Base-by-base conservation (phyloP, 2,888 invertebrate genomes). In the Drosophila hamatofila region DNA sequence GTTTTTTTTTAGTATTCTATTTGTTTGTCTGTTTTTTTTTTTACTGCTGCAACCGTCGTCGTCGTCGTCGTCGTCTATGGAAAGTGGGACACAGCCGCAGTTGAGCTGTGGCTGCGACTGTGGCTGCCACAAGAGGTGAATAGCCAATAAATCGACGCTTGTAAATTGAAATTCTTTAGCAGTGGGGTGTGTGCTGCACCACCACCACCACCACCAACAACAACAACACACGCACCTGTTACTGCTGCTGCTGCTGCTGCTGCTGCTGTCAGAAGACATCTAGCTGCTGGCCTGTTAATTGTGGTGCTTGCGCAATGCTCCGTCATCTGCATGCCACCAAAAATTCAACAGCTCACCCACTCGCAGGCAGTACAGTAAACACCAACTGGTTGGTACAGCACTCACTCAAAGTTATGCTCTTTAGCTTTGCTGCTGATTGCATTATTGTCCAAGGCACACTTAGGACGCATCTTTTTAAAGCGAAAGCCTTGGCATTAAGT, bases 81-180 rank as follows among this genome's bases (percentile, higher is more conserved):
- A 87, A 87, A 87, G 87, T 87, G 88, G 87, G 87, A 87, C 87
- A 87, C 87, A 72, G 79, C 55, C 76, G 46, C 73, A 63, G 79
- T 49, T 39, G 37, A 41, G 70, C 59, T 51, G 21, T 51, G 68
- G 55, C 58, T 69, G 70, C 60, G 37, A 37, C 35, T 51, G 63
- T 18, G 37, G 52, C 71, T 75, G 79, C 79, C 75, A 79, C 78
- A 79, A 81, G 66, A 92, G 92, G 92, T 92, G 92, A 92, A 92
- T 92, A 92, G 91, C 92, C 92, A 92, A 86, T 86, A 91, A 91
- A 91, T 90, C 88, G 89, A 89, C 89, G 80, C 88, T 82, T 81
- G 89, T 89, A 86, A 86, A 86, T 87, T 89, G 85, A 89, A 86
- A 88, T 89, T 86, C 86, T 89, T 84, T 80, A 42, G 76, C 80